Evolutionary conservation across 2,113 vertebrate species (phyloP).

Genomic region (Etia nguti): DNA sequence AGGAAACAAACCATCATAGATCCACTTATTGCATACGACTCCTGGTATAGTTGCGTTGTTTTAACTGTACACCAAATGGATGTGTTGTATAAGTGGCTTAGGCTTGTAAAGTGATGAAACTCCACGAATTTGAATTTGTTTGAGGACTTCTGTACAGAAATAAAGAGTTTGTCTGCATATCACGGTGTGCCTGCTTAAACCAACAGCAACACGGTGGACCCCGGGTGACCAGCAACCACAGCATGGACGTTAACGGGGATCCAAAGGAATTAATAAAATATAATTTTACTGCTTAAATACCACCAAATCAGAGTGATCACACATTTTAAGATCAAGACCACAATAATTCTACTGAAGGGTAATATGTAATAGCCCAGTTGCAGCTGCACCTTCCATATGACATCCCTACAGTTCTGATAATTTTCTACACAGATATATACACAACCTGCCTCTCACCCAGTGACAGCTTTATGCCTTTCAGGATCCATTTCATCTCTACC

Average conservation of each 20-base stretch:
- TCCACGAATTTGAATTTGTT: constrained; percentile 37
- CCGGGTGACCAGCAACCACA: neutral
- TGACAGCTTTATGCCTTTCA: neutral
- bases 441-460: neutral
- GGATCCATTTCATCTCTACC: neutral
- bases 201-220: neutral
- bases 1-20: constrained; percentile 18
- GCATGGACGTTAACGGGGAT: neutral
- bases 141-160: constrained; percentile 71
- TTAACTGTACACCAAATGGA: constrained; percentile 47
- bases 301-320: neutral
- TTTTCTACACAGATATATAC: neutral
- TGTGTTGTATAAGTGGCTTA: constrained; percentile 66
- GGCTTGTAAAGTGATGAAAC: constrained; percentile 51
- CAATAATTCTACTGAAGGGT: neutral
- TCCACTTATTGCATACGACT: constrained; percentile 16
- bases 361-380: neutral
- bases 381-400: neutral
- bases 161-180: constrained; percentile 47
- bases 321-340: neutral
- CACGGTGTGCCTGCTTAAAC: fast-evolving
- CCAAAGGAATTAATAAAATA: neutral
- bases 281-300: neutral
- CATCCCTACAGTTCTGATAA: neutral
- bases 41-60: constrained; percentile 23